Evolutionary conservation across 2,113 vertebrate genomes (phyloP).

Genomic region (Petaurus breviceps): DNA sequence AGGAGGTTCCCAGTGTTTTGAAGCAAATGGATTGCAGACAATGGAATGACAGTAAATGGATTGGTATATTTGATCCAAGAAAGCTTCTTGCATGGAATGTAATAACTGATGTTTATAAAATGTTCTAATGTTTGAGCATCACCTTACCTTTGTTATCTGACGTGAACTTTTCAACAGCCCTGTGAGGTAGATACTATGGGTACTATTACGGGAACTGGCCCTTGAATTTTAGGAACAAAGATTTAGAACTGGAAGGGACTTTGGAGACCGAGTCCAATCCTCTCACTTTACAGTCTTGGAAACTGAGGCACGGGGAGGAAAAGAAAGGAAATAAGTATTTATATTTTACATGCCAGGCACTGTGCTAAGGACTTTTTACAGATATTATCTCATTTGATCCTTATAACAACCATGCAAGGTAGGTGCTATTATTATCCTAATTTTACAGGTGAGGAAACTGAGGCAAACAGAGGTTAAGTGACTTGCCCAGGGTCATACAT

Average conservation of each 20-base stretch:
- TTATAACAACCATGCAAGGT: not conserved
- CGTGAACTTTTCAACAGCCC: too few species aligned
- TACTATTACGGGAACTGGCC: not conserved
- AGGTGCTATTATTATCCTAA: too few species aligned
- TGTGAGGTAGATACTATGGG: too few species aligned
- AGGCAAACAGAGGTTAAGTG: not conserved
- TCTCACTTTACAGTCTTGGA: not conserved
- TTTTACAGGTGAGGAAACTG: not conserved
- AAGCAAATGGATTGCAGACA: too few species aligned
- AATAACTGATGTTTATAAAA: too few species aligned
- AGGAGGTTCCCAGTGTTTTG: too few species aligned
- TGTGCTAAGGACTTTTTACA: not conserved
- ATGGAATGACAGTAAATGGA: too few species aligned
- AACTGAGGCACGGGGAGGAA: not conserved
- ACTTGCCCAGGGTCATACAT: not conserved
- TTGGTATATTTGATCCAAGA: too few species aligned
- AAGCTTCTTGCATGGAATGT: too few species aligned
- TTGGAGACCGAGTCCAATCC: not conserved
- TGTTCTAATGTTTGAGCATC: too few species aligned
- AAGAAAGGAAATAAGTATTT: not conserved
- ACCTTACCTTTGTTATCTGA: too few species aligned
- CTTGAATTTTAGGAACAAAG: too few species aligned
- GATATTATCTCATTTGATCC: not conserved
- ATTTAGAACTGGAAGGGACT: not conserved
- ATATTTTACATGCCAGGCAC: not conserved